Conservation (phyloP, 2,113 vertebrate genomes). For the Tetrax tetrax region DNA sequence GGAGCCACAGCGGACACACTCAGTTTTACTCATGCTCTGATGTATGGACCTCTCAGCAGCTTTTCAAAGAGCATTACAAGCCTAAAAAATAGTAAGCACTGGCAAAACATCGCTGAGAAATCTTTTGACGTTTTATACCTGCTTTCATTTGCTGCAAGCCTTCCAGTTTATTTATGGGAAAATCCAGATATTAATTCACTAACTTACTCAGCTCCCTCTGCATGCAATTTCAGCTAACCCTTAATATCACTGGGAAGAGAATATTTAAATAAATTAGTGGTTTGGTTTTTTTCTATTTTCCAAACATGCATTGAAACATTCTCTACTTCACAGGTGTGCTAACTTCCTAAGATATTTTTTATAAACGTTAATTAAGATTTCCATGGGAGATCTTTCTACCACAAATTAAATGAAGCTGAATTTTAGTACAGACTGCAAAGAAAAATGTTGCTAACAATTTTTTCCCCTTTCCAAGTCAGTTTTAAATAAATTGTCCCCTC, state of each 20-base stretch:
- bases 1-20: fast-evolving
- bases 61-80: not conserved
- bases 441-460: not conserved
- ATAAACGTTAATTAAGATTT: not conserved
- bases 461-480: fast-evolving
- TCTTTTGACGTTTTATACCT: not conserved
- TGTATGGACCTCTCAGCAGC: not conserved
- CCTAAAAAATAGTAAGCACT: not conserved
- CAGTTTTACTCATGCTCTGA: not conserved
- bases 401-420: not conserved
- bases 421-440: not conserved
- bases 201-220: not conserved
- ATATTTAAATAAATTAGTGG: too few species aligned
- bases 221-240: not conserved
- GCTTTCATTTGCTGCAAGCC: not conserved
- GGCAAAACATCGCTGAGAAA: not conserved
- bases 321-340: not conserved
- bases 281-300: fast-evolving
- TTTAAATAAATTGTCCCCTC: not conserved
- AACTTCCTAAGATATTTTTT: not conserved
- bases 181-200: not conserved
- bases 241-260: not conserved
- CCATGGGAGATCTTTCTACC: not conserved
- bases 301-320: not conserved
- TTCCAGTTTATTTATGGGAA: not conserved